A percentile compares a stretch with the other conserved stretches of the same genome.
Conservation (phyloP, 2,888 invertebrate genomes). For the Iphiclides podalirius region DNA sequence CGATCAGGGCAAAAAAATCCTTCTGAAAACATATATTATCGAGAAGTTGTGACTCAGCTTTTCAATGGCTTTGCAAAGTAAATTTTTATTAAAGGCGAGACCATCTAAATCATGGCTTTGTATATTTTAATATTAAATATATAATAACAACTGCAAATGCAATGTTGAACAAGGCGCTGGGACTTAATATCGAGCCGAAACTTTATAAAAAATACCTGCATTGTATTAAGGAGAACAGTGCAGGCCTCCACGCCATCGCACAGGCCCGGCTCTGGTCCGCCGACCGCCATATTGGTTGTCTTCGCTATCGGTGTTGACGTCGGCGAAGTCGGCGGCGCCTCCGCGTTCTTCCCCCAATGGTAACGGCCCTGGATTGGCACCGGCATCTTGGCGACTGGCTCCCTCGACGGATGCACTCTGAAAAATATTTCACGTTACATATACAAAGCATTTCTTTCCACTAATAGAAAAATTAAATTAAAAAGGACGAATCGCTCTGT, state of each 20-base stretch:
- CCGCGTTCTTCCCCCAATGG: not conserved
- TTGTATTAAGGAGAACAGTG: not conserved
- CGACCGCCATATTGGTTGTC: not conserved
- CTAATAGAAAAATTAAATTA: too few species aligned
- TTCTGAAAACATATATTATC: not conserved
- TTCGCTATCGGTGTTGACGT: not conserved
- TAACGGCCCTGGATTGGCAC: not conserved
- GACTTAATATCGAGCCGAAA: too few species aligned
- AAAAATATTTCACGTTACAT: too few species aligned
- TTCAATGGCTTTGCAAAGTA: too few species aligned
- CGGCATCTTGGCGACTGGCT: not conserved
- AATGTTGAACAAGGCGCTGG: not conserved
- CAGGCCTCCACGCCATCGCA: not conserved
- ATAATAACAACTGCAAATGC: not conserved
- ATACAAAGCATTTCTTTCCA: too few species aligned
- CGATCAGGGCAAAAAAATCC: too few species aligned
- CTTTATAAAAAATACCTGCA: not conserved
- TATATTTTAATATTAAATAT: not conserved
- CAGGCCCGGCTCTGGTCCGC: not conserved
- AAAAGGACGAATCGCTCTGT: too few species aligned
- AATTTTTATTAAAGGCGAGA: too few species aligned
- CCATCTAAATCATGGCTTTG: not conserved
- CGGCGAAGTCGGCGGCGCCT: too few species aligned
- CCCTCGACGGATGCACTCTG: too few species aligned
- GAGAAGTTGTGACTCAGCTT: not conserved